Base-by-base conservation (phyloP, 2,113 vertebrate genomes). In the Eubucco bourcierii region DNA sequence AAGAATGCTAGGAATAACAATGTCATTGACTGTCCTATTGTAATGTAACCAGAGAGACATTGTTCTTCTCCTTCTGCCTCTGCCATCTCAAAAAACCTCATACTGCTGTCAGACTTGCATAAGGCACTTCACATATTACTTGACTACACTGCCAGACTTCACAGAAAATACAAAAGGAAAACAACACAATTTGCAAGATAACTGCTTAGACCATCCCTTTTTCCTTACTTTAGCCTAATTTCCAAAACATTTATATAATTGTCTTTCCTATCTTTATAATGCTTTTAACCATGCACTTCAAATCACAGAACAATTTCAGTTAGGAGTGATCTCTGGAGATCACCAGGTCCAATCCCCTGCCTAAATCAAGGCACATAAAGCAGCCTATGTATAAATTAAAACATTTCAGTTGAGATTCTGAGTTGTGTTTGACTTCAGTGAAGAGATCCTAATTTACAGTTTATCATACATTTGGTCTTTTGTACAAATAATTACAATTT, bases 1-100 rank as follows among this genome's bases (percentile, higher is more conserved):
- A 84, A 88, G 58, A 65, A 72, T 90, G 68, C 53, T 41, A 72
- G n/a, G 67, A 88, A 86, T 91, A 39, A 88, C 67, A 84, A 46
- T 47, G 53, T 72, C 63, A 75, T 80, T 81, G 61, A 39, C 83
- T 84, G 53, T 58, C 65, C 80, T 34, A 78, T 61, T 95, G 93
- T 91, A 61, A 78, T 21, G 46, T 3, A 71, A 37, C 39, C 73
- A 90, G 65, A 88, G 41, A 77, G 76, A 80, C 66, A 44, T 47
- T 86, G 72, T 75, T 94, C 65, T 64, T 64, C 60, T 76, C 70
- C 37, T 88, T 33, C 33, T 76, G 71, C 29, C 76, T 80, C 76
- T 78, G 37, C 31, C 52, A 37, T 60, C 14, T 41, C 72, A 64
- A 34, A 82, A 34, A 66, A 46, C 52, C 23, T 86, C 85, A 28